Evolutionary conservation across 2,888 invertebrate genomes (phyloP), one percentile per base, ranked within the genome.

Genomic region (Drosophila borealis): DNA sequence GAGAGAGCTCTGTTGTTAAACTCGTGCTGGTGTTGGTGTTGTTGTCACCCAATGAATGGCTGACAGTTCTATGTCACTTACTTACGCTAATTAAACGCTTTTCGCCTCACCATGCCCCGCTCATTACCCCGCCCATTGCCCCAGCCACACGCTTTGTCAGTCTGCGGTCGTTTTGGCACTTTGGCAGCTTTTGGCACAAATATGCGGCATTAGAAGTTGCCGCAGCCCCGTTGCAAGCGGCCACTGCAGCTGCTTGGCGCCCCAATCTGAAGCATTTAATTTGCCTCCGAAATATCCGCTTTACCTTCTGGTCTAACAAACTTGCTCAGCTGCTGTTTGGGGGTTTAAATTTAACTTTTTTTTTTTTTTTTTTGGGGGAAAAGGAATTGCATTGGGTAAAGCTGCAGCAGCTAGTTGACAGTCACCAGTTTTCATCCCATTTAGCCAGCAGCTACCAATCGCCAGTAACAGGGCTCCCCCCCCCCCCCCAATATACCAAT

Each of bases 11-110:
- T 37, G 41, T 10, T 42, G 53, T 55, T 57, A 46, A 51, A 41
- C 41, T 36, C 34, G 29, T 42, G 29, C 8, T 29, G 17, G 17
- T 17, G 17, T 17, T 17, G 48, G 13, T 48, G 63, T 57, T 62
- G 72, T 65, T 77, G 67, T 53, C 73, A 73, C 77, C 73, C 77
- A 77, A 62, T 73, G 63, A 71, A 64, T 61, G 59, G 55, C 62
- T 64, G 78, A 70, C 78, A 81, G 74, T 76, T 70, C 60, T 73
- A 61, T 81, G 84, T 67, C 84, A 84, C 80, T 81, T 87, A 83
- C 83, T 87, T 84, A 84, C 87, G 87, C 87, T 83, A 83, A 83
- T 87, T 83, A 87, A 83, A 78, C 79, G 77, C 25, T 74, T 59
- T 54, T 36, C 61, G 48, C 19, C 39, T 48, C 9, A 11, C 29